Percentiles rank a stretch among this genome's conserved stretches.
phyloP scores from a whole-genome alignment of 2,797 vertebrate species.

The Leptodactylus fallax region DNA sequence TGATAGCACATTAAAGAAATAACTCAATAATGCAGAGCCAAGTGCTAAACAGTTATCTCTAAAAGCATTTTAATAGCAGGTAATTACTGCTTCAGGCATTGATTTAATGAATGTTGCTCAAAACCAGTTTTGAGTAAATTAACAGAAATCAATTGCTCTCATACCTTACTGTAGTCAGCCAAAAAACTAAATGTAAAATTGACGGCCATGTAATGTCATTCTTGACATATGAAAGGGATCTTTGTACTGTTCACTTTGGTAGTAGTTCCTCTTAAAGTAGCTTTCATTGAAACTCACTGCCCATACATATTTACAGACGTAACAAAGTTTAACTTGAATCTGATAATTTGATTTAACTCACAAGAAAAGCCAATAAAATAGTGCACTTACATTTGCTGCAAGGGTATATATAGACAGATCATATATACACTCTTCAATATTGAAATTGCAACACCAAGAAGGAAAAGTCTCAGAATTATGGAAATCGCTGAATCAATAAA shows the following conservation, averaged over 20 bases:
- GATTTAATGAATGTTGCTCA: slow-evolving; percentile 65
- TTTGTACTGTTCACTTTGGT: slow-evolving; percentile 28
- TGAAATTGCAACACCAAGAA: too few relatives aligned
- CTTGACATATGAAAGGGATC: slow-evolving; percentile 45
- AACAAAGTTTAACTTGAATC: too few relatives aligned
- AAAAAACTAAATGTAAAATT: slow-evolving; percentile 52
- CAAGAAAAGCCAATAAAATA: too few relatives aligned
- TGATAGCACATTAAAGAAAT: slow-evolving; percentile 63
- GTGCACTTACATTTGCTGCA: too few relatives aligned
- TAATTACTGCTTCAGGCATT: slow-evolving; percentile 65
- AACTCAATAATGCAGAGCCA: slow-evolving; percentile 65
- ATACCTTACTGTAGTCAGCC: slow-evolving; percentile 63
- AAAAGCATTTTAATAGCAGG: slow-evolving; percentile 62
- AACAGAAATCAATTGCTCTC: slow-evolving; percentile 62
- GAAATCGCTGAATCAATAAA: too few relatives aligned
- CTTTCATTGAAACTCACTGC: too few relatives aligned
- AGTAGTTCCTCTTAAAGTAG: background rate
- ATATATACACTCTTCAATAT: too few relatives aligned
- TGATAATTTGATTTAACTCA: too few relatives aligned
- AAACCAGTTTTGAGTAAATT: slow-evolving; percentile 65
- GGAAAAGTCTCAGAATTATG: too few relatives aligned
- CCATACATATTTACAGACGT: too few relatives aligned
- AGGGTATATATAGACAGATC: too few relatives aligned
- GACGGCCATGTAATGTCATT: slow-evolving; percentile 20
- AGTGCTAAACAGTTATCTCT: slow-evolving; percentile 65